Conservation (phyloP, 2,888 invertebrate genomes). For the Antitype chi region DNA sequence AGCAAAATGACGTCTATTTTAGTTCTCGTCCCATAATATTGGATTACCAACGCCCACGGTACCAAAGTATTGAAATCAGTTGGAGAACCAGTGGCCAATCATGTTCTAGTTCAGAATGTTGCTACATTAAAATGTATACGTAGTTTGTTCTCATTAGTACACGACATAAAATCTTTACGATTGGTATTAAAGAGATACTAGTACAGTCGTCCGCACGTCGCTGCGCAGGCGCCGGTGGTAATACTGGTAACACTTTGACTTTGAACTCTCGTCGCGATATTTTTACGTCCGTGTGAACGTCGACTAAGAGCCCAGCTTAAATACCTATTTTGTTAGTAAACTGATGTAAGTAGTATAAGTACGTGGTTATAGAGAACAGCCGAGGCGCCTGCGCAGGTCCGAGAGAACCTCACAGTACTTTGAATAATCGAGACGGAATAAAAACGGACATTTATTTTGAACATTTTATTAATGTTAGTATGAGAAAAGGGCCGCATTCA, state of each 20-base stretch:
- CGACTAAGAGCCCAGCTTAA: too few relatives aligned
- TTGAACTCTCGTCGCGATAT: neutral
- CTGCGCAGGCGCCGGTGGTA: neutral
- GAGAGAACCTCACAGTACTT: slow-evolving; percentile 55
- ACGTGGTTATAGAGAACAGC: slow-evolving; percentile 15
- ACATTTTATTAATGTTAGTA: slow-evolving; percentile 46
- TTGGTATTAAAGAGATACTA: slow-evolving; percentile 46
- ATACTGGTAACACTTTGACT: neutral
- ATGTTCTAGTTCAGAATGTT: slow-evolving; percentile 48
- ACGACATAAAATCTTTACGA: slow-evolving; percentile 65
- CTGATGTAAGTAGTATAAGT: neutral
- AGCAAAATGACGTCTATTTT: slow-evolving; percentile 56
- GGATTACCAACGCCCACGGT: slow-evolving; percentile 55
- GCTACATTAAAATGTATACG: slow-evolving; percentile 45
- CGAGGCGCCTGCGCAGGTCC: slow-evolving; percentile 4
- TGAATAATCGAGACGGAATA: slow-evolving; percentile 45
- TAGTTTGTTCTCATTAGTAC: slow-evolving; percentile 65
- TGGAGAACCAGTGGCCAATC: slow-evolving; percentile 54
- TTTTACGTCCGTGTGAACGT: too few relatives aligned
- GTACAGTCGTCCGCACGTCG: neutral
- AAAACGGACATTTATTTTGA: slow-evolving; percentile 39
- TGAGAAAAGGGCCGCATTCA: slow-evolving; percentile 44
- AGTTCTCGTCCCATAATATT: slow-evolving; percentile 56
- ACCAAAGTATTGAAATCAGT: slow-evolving; percentile 47
- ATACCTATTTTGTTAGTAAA: neutral